Conservation (phyloP, 2,113 vertebrate species). For the Myotis davidii region DNA sequence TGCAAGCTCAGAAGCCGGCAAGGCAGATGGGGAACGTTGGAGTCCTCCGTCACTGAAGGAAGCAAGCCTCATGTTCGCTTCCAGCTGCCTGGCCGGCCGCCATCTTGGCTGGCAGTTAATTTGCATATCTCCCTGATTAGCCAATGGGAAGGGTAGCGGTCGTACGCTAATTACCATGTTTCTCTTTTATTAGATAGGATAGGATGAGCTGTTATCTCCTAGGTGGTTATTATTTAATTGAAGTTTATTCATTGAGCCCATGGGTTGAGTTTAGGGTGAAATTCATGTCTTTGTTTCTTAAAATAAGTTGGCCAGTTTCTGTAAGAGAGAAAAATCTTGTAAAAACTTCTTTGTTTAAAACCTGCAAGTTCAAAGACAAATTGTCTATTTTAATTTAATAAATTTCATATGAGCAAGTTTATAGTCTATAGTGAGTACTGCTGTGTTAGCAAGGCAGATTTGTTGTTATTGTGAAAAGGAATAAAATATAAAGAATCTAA, state of each 20-base stretch:
- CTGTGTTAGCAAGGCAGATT: constrained; percentile 69
- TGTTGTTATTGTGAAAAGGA: constrained; percentile 20
- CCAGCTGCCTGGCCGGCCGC: too few species aligned
- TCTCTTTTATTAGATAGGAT: too few species aligned
- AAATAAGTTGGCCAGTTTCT: constrained; percentile 77
- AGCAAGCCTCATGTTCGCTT: too few species aligned
- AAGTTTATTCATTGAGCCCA: constrained; percentile 72
- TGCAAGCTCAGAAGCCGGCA: too few species aligned
- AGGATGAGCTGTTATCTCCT: constrained; percentile 22
- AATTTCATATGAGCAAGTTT: constrained; percentile 81
- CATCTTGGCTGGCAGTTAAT: too few species aligned
- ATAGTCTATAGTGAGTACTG: constrained; percentile 73
- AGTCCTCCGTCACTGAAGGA: too few species aligned
- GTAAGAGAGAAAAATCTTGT: constrained; percentile 83
- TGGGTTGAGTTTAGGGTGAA: constrained; percentile 79
- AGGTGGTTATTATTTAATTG: constrained; percentile 77
- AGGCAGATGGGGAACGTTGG: too few species aligned
- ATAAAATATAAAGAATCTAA: constrained; percentile 52
- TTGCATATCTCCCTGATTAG: too few species aligned
- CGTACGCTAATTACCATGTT: too few species aligned
- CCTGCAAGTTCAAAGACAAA: constrained; percentile 82
- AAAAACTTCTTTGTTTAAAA: constrained; percentile 82
- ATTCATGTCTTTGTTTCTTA: constrained; percentile 83
- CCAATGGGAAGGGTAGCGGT: too few species aligned
- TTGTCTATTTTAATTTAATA: constrained; percentile 82